Conservation (phyloP, 2,797 vertebrate species). For the Dendrocincla fuliginosa region DNA sequence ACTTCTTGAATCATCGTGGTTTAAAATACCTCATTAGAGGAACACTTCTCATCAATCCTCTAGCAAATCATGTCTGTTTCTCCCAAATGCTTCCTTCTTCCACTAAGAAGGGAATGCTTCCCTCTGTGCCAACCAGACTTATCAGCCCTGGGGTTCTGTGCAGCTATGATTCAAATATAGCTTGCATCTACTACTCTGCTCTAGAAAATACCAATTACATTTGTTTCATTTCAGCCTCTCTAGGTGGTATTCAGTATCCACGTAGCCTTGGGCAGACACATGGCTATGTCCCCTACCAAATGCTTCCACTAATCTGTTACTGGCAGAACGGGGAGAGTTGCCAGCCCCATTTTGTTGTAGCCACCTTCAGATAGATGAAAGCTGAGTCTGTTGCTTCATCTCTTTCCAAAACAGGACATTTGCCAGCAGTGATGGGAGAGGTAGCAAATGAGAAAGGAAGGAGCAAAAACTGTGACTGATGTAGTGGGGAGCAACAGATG, state of each 20-base stretch:
- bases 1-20: not conserved
- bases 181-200: not conserved
- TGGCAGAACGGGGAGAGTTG: not conserved
- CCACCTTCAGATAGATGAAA: not conserved
- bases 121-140: not conserved
- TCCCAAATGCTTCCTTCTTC: not conserved
- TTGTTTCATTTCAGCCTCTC: not conserved
- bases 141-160: not conserved
- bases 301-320: not conserved
- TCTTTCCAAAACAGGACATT: not conserved
- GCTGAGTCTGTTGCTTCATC: not conserved
- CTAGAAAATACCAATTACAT: not conserved
- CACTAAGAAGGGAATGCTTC: not conserved
- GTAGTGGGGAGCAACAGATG: conserved; percentile 65
- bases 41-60: not conserved
- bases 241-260: not conserved
- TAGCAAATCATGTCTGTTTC: not conserved
- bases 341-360: not conserved
- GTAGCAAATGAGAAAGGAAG: conserved; percentile 52
- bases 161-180: not conserved
- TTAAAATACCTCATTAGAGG: conserved; percentile 14
- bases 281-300: not conserved
- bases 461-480: conserved; percentile 57
- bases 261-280: not conserved
- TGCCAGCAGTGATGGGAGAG: conserved; percentile 38